phyloP scores from a whole-genome alignment of 2,888 invertebrate species.

The Allolobophora icterica region DNA sequence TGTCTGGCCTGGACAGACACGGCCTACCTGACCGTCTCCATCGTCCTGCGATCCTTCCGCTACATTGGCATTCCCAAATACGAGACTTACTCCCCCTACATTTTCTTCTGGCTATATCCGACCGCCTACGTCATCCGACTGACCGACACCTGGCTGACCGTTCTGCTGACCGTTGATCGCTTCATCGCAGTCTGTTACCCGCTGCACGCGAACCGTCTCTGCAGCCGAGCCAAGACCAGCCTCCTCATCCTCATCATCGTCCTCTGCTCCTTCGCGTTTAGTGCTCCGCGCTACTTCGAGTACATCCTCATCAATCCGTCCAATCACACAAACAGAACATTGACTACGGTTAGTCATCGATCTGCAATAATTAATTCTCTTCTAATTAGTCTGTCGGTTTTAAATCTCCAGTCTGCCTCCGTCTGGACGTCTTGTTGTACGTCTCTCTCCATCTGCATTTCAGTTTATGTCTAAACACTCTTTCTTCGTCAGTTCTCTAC shows the following conservation, averaged over 20 bases:
- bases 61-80: conserved; percentile 13
- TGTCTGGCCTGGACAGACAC: background rate
- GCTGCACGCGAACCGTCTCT: conserved; percentile 13
- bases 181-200: conserved; percentile 41
- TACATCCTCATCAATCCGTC: background rate
- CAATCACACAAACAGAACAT: background rate
- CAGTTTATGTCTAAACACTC: no score
- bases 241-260: conserved; percentile 12
- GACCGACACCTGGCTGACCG: conserved; percentile 37
- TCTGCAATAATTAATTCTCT: background rate
- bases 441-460: no score
- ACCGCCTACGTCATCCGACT: conserved; percentile 20
- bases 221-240: conserved; percentile 14
- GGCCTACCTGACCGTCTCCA: background rate
- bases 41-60: conserved; percentile 9
- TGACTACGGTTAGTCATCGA: background rate
- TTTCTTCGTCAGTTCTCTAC: background rate
- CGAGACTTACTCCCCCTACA: background rate
- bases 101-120: conserved; percentile 32
- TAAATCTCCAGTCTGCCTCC: no score
- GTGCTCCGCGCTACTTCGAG: conserved; percentile 14
- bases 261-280: background rate
- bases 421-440: background rate
- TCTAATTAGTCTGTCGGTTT: background rate
- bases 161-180: conserved; percentile 39